Base-by-base conservation (phyloP, 1,140 invertebrate species). In the Elymnias hypermnestra region DNA sequence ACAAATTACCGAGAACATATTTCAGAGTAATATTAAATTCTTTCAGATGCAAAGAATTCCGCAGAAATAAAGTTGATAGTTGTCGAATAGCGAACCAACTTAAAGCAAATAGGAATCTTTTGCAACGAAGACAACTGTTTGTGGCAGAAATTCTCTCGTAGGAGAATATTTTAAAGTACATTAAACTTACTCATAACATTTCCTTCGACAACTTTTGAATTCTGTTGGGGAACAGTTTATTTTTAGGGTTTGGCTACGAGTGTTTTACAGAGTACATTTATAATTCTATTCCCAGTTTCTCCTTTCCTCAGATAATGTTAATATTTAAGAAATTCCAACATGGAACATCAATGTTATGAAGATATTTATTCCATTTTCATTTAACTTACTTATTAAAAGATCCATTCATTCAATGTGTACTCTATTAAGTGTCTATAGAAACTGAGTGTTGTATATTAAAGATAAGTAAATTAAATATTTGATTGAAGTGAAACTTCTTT, bases 111-210 rank as follows among this genome's bases (percentile, higher is more conserved):
- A 9, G 5, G 14, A 33, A 15, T 33, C 13, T 33, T 33, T 33
- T 33, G 13, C 29, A 7, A 15, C 14, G 29, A 33, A 33, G 13
- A 33, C 29, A 15, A 15, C 13, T 8, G 29, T 33, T 15, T 33
- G 29, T 14, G 29, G 29, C 15, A 7, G 14, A 33, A 33, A 10
- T 33, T 33, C 15, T 33, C 29, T 33, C 12, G 12, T 8, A 15
- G 13, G 29, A 33, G 14, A 33, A 33, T 33, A 33, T 33, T 33
- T 29, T 33, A 33, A 33, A 9, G 6, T 15, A 31, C 13, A 33
- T 33, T 33, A 33, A 15, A 33, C 13, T 33, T 33, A 29, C 13
- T 33, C 29, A 33, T 15, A 29, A 12, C 10, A 33, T 33, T 33
- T 12, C 29, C 13, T 15, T 33, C 6, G 6, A 33, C 13, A 33